Base-by-base conservation (phyloP, 2,113 vertebrate genomes). In the Nematolebias whitei region DNA sequence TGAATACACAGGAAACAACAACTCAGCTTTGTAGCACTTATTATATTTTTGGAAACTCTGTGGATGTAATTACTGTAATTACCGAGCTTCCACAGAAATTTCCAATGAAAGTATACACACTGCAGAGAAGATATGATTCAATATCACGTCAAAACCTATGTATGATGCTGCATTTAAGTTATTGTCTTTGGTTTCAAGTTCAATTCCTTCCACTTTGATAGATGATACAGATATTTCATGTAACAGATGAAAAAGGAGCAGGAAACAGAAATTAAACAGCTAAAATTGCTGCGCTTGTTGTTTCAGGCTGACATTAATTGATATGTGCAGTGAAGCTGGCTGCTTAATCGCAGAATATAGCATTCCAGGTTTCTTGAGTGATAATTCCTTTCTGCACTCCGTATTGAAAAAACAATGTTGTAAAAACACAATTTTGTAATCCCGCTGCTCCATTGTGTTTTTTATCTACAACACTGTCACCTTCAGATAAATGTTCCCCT, bases 381-480 rank as follows among this genome's bases (percentile, higher is more conserved):
- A 4, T 40, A 12, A 22, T 50, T 75, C 39, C 26, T 68, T 62
- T 62, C 10, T 59, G 52, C 44, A 43, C 18, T 16, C 19, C 38
- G 43, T 57, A 58, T 53, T 52, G 24, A 24, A 43, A 26, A 12
- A 38, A 60, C 35, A 44, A 12, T 35, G 16, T 58, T 64, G 9
- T 44, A 55, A 54, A 55, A 45, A 63, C 49, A 63, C 51, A 52
- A 55, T 74, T 70, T 70, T 58, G 44, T 67, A 39, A 47, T 12
- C 5, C 52, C n/a, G 19, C 35, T 13, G 19, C 29, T 66, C 13
- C 41, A 23, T 1, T 47, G 22, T 47, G 0, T 63, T 69, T 69
- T 62, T 69, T 62, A 68, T 76, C 56, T 76, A 41, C 38, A 39
- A 26, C 18, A 16, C 26, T 49, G 55, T 53, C 61, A 68, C 55